These are phyloP conservation scores for Drosophila suzukii DNA, from an alignment of 1,140 invertebrate species.

Conservation along the genomic window DNA sequence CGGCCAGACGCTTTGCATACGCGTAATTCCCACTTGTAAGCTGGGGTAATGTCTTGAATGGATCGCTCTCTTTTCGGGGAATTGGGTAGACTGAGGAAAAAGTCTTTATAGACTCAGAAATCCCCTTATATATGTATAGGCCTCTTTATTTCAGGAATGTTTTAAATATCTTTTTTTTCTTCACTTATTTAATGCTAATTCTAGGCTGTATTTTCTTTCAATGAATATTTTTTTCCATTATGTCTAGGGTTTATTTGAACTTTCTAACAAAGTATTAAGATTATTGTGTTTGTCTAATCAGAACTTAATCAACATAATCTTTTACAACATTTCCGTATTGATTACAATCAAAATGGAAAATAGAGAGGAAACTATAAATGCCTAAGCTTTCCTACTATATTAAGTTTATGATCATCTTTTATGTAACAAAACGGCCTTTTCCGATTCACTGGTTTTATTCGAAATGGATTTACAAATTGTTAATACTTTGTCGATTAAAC, in stretches of 20 bases:
- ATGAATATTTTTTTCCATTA: not conserved
- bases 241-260: not conserved
- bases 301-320: not conserved
- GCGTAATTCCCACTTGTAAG: slow-evolving; percentile 54
- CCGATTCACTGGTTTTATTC: no score
- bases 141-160: not conserved
- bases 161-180: not conserved
- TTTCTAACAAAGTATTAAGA: not conserved
- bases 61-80: slow-evolving; percentile 15
- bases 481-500: no score
- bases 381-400: no score
- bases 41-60: slow-evolving; percentile 23
- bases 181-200: not conserved
- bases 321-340: not conserved
- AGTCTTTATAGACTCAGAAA: not conserved
- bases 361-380: not conserved
- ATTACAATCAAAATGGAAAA: not conserved
- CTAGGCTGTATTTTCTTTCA: not conserved
- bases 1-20: slow-evolving; percentile 45
- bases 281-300: no score
- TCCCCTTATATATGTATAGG: not conserved
- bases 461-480: no score
- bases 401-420: no score
- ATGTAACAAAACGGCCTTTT: no score
- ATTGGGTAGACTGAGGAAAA: not conserved